A percentile compares a stretch with the other conserved stretches of the same genome.
Evolutionary conservation across 2,113 vertebrate genomes (phyloP).

Genomic region (Nothobranchius kuhntae): DNA sequence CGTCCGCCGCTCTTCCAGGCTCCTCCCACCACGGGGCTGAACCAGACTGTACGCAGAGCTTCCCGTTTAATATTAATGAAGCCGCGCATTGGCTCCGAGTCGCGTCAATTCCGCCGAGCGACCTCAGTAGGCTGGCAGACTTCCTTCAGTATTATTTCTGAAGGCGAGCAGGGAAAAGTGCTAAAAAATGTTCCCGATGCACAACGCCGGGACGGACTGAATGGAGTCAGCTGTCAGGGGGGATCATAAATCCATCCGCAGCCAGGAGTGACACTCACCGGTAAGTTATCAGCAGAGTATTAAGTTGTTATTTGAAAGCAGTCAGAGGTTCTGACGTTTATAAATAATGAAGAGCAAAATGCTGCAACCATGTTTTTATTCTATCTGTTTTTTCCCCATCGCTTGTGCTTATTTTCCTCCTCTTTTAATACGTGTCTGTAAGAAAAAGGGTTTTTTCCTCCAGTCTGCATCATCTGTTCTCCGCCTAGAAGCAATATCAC

Average conservation of each 20-base stretch:
- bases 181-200: constrained; percentile 84
- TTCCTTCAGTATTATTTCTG: constrained; percentile 81
- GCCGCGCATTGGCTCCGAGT: constrained; percentile 69
- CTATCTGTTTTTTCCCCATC: constrained; percentile 1
- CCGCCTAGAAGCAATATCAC: constrained; percentile 52
- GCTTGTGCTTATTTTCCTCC: neutral
- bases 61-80: constrained; percentile 64
- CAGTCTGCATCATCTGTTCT: constrained; percentile 42
- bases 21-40: constrained; percentile 65
- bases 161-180: constrained; percentile 86
- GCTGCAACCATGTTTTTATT: constrained; percentile 31
- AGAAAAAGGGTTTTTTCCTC: constrained; percentile 26
- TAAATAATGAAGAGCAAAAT: constrained; percentile 41
- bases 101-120: constrained; percentile 68
- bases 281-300: constrained; percentile 24
- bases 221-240: constrained; percentile 69
- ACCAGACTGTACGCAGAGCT: constrained; percentile 41
- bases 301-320: constrained; percentile 47
- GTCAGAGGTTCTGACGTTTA: constrained; percentile 16
- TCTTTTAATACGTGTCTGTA: constrained; percentile 5
- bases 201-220: constrained; percentile 82
- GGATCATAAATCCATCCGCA: constrained; percentile 56
- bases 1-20: constrained; percentile 28
- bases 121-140: constrained; percentile 75
- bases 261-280: constrained; percentile 58